Evolutionary conservation across 1,140 invertebrate genomes (phyloP).

Genomic region (Psix sp.): DNA sequence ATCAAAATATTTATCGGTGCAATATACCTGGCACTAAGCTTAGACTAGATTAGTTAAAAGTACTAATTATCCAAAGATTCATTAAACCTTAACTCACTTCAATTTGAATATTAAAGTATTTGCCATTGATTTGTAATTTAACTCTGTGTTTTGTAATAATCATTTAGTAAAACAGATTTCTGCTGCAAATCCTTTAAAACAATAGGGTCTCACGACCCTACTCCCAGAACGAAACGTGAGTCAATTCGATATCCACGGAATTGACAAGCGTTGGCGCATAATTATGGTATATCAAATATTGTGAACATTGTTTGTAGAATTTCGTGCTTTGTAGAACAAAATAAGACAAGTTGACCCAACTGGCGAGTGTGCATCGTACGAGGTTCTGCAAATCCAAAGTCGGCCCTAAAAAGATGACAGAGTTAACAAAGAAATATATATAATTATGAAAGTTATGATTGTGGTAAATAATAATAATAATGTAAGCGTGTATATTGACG

Average conservation of each 20-base stretch:
- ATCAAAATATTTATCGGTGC: no score
- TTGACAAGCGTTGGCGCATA: conserved; percentile 36
- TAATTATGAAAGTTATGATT: no score
- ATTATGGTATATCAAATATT: background rate
- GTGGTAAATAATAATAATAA: background rate
- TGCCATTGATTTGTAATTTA: background rate
- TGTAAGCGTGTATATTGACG: no score
- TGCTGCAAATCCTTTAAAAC: conserved; percentile 67
- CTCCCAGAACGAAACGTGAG: conserved; percentile 76
- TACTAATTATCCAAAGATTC: no score
- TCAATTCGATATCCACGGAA: conserved; percentile 72
- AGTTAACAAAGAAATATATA: no score
- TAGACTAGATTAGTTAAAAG: no score
- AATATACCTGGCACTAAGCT: no score
- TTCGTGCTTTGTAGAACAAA: no score
- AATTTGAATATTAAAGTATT: background rate
- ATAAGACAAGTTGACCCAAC: background rate
- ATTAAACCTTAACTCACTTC: background rate
- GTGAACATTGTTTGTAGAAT: no score
- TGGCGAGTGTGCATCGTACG: background rate
- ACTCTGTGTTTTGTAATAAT: conserved; percentile 14
- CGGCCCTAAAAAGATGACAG: conserved; percentile 22
- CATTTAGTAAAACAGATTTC: conserved; percentile 50
- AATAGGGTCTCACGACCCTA: conserved; percentile 68
- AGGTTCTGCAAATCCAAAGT: conserved; percentile 51